Conservation (phyloP, 2,113 vertebrate species). For the Nycticryphes semicollaris region DNA sequence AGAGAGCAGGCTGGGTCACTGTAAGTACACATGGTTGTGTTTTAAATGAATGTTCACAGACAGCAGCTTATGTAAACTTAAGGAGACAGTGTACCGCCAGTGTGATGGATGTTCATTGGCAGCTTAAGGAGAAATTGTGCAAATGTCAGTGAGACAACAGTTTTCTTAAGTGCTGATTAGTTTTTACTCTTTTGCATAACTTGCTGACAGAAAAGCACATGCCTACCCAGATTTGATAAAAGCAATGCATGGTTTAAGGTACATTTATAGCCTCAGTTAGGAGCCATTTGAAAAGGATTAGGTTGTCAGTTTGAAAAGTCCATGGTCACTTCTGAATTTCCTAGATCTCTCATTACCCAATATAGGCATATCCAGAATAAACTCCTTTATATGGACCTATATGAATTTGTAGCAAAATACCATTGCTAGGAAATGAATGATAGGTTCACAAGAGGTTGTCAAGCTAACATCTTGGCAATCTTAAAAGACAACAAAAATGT, state of each 20-base stretch:
- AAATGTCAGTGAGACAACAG: slow-evolving; percentile 17
- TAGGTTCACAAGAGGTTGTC: background rate
- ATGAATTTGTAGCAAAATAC: background rate
- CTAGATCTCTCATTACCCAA: background rate
- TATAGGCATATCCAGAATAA: background rate
- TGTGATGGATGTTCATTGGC: background rate
- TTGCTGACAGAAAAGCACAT: background rate
- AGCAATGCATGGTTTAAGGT: background rate
- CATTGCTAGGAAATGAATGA: background rate
- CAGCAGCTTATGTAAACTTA: background rate
- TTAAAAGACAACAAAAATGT: background rate
- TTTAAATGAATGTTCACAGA: background rate
- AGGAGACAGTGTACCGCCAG: background rate
- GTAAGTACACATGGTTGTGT: background rate
- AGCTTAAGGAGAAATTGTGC: background rate
- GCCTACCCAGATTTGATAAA: background rate
- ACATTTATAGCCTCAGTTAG: background rate
- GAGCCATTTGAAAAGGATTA: background rate
- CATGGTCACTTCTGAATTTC: background rate
- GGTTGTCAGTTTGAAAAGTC: background rate
- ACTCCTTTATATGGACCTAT: background rate
- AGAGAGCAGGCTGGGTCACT: background rate
- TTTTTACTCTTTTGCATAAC: background rate
- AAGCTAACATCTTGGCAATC: background rate
- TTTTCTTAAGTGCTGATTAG: slow-evolving; percentile 18